These are phyloP conservation scores for Coregonus ussuriensis DNA, from an alignment of 2,797 vertebrate species.

Conservation along the genomic window DNA sequence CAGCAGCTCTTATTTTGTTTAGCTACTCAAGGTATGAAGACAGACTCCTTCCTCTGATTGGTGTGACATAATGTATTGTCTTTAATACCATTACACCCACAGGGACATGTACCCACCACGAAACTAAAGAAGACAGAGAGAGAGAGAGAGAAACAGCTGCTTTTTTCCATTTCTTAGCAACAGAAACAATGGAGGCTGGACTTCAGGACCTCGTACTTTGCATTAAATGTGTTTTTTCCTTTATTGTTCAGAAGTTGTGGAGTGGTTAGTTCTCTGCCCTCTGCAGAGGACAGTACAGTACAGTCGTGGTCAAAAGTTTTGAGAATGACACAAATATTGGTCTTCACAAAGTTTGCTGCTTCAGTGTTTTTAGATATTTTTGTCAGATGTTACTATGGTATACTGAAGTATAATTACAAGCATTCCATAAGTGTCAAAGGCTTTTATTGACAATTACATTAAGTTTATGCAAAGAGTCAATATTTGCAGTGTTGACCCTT, in stretches of 20 bases:
- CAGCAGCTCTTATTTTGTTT: conserved; percentile 30
- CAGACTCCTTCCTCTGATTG: conserved; percentile 27
- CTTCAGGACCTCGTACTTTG: conserved; percentile 22
- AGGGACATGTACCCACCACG: conserved; percentile 25
- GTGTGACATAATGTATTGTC: conserved; percentile 50
- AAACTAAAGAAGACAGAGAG: background rate
- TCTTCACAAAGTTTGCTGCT: too few relatives aligned
- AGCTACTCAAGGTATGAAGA: conserved; percentile 44
- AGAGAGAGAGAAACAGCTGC: background rate
- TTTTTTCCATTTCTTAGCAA: conserved; percentile 25
- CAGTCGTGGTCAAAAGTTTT: too few relatives aligned
- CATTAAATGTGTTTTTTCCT: conserved; percentile 25
- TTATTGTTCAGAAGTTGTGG: conserved; percentile 36
- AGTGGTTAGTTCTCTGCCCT: conserved; percentile 15
- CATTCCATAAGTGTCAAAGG: too few relatives aligned
- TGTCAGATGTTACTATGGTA: too few relatives aligned
- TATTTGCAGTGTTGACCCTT: too few relatives aligned
- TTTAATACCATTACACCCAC: conserved; percentile 49
- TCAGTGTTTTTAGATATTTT: too few relatives aligned
- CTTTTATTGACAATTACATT: too few relatives aligned
- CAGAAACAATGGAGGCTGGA: conserved; percentile 32
- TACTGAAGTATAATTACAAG: too few relatives aligned
- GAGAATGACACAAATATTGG: too few relatives aligned
- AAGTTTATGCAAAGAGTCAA: too few relatives aligned
- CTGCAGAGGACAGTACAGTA: background rate